Base-by-base conservation (phyloP, 2,888 invertebrate genomes). In the Polyommatus icarus region DNA sequence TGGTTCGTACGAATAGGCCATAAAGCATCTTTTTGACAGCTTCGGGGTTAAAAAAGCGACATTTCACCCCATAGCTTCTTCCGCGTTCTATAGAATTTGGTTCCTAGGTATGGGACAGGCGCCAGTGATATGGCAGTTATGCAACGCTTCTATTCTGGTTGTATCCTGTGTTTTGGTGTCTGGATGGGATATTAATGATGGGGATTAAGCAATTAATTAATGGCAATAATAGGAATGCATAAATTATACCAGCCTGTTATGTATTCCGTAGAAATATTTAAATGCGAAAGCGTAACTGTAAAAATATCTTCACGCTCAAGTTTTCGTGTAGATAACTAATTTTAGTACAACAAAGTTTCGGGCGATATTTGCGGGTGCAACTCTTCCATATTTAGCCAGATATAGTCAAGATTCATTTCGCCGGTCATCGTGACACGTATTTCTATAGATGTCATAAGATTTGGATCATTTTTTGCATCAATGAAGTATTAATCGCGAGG, bases 381-480 rank as follows among this genome's bases (percentile, higher is more conserved):
- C n/a, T n/a, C 10, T 46, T 3, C 46, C 46, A 12, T 46, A 46
- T 46, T 46, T 46, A 10, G 46, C 46, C 3, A 54, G 4, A 54
- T 54, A 18, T 54, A 54, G 5, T 54, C 46, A 61, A 29, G 29
- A 6, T 15, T 67, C 15, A 29, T 67, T 67, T 12, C 0, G 12
- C 12, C 67, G 15, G 32, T 67, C 67, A 67, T 67, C 67, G 29
- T 67, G 18, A 32, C 15, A 32, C 6, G 18, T 7, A 67, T 67
- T 67, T 67, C 67, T 67, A 67, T 29, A 12, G 29, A 32, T 67
- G 29, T 67, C 67, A 67, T 15, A 67, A 29, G 67, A 67, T 67
- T 67, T 73, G 46, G 73, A 73, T 20, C 40, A 89, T 88, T 89
- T 87, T 87, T 84, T 82, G 78, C 81, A 82, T 24, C 10, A 67